Base-by-base conservation (phyloP, 2,797 vertebrate genomes). In the Hylomyscus alleni region DNA sequence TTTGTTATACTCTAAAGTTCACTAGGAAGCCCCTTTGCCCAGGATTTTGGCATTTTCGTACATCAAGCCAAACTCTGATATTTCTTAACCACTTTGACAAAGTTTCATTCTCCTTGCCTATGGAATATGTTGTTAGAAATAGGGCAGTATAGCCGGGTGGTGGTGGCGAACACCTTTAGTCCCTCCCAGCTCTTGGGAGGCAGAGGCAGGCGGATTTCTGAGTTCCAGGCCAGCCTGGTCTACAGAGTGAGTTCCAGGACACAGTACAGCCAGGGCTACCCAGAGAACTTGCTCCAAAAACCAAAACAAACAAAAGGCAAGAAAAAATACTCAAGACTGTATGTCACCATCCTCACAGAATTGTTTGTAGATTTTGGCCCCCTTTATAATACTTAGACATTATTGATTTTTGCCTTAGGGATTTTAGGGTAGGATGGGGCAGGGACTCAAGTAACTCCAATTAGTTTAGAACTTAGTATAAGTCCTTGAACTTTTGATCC, bases 71-170 rank as follows among this genome's bases (percentile, higher is more conserved):
- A 11, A 58, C 40, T 0, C 5, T 40, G 40, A 24, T 20, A 82
- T 47, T 67, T 8, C 29, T 62, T 84, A 80, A 47, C 67, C 12
- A 82, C 54, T 92, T n/a, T 19, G 3, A 14, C 60, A 34, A 67
- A 67, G 29, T 17, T 22, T 92, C 26, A 17, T 88, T 92, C 72
- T 90, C 52, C 73, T 85, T 94, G 34, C 34, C 40, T 58, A 1
- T 75, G 37, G 83, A 87, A 87, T 47, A 24, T 40, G 37, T 73
- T 65, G 6, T 92, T 94, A 75, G 77, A 76, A 60, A 52, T 92
- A 44, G 44, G 44, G 44, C 44, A 44, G n/a, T n/a, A n/a, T n/a
- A n/a, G n/a, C n/a, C n/a, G n/a, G n/a, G 44, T 44, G 44, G 44
- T 44, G 44, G 44, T 44, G 44, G n/a, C n/a, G n/a, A n/a, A n/a